Evolutionary conservation across 2,113 vertebrate genomes (phyloP).

Genomic region (Prunella himalayana): DNA sequence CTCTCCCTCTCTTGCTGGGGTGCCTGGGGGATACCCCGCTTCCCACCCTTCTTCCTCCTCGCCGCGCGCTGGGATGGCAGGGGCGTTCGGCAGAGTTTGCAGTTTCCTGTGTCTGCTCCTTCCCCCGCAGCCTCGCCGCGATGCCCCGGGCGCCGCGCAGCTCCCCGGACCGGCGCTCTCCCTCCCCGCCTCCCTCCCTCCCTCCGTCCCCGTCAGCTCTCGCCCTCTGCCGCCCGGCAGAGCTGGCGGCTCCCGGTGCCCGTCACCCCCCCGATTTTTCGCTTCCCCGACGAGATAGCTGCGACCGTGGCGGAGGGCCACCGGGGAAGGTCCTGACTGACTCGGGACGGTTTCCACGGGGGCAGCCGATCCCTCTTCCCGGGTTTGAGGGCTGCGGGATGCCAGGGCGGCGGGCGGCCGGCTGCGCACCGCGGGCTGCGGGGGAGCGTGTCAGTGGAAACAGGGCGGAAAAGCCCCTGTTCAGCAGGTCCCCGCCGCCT

Average conservation of each 20-base stretch:
- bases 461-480: neutral
- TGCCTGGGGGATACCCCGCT: neutral
- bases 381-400: neutral
- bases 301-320: neutral
- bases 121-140: neutral
- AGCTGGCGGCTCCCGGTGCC: neutral
- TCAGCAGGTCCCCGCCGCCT: neutral
- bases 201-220: neutral
- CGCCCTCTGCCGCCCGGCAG: conserved; percentile 8
- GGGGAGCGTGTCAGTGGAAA: neutral
- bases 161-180: neutral
- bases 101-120: neutral
- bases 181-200: neutral
- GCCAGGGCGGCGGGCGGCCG: neutral
- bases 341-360: neutral
- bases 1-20: neutral
- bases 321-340: neutral
- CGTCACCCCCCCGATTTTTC: neutral
- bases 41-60: neutral
- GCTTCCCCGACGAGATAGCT: neutral
- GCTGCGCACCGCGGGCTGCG: neutral
- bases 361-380: neutral
- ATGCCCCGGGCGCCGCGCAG: neutral
- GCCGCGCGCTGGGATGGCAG: neutral
- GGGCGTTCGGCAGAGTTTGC: neutral